phyloP scores from a whole-genome alignment of 2,113 vertebrate genomes.

The Triplophysa rosa region DNA sequence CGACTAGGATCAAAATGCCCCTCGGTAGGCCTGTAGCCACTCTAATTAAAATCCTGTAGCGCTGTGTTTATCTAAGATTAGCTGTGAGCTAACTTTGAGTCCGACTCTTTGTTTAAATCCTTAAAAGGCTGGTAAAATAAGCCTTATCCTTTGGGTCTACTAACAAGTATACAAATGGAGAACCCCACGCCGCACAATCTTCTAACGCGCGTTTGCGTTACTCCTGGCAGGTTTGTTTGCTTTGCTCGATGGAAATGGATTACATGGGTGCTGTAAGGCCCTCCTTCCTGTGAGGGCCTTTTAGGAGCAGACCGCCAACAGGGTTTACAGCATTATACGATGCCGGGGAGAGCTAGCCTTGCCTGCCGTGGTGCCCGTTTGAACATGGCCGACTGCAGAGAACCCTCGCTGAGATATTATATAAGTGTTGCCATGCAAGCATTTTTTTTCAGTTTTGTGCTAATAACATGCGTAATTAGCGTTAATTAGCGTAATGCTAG shows the following conservation, averaged over 20 bases:
- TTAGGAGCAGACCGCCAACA: conserved; percentile 4
- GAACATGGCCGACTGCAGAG: conserved; percentile 27
- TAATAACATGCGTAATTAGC: background rate
- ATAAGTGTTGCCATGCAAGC: background rate
- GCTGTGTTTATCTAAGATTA: conserved; percentile 51
- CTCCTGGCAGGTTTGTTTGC: background rate
- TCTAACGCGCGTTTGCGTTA: background rate
- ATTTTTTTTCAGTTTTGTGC: background rate
- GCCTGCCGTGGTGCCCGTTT: background rate
- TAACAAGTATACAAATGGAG: conserved; percentile 29
- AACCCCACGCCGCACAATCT: background rate
- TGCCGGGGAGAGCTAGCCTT: background rate
- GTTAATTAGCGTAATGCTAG: too few relatives aligned
- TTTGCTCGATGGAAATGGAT: conserved; percentile 40
- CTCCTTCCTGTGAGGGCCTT: conserved; percentile 31
- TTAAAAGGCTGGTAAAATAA: conserved; percentile 23
- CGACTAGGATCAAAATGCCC: background rate
- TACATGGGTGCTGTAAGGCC: conserved; percentile 40
- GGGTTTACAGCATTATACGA: conserved; percentile 1
- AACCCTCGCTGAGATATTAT: conserved; percentile 17
- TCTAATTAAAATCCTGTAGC: conserved; percentile 47
- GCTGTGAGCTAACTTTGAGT: conserved; percentile 30
- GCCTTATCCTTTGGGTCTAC: conserved; percentile 17
- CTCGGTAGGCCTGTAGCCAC: conserved; percentile 14
- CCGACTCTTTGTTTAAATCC: conserved; percentile 17